Evolutionary conservation across 2,888 invertebrate genomes (phyloP), one percentile per base, ranked within the genome.

Genomic region (Brachylomia viminalis): DNA sequence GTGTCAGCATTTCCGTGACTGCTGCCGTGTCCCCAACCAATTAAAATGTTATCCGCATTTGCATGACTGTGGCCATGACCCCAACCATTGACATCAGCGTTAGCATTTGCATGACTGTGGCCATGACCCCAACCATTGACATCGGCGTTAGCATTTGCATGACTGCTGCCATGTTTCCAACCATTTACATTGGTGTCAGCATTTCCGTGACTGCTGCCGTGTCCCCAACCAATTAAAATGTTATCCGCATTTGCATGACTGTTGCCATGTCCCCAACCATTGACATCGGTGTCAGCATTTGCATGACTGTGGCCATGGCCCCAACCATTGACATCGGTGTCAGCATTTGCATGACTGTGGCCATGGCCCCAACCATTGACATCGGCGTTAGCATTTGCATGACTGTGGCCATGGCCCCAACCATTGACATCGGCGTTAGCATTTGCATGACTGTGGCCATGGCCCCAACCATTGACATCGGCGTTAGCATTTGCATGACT

Each of bases 301-400:
- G n/a, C 38, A 23, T 56, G 7, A 6, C 69, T 38, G 0, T 2
- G 0, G 0, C 38, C 38, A 0, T 30, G 11, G 0, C 23, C 30
- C 59, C 38, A 59, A 17, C 27, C 17, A 17, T 49, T 30, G 0
- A 42, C 1, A 3, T 13, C 0, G 0, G 23, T 1, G 0, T 49
- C 17, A 4, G 59, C 71, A 38, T 42, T 45, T 1, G 42, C 72
- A 10, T 54, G 13, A 6, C 33, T 72, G 0, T 13, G 5, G 2
- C 54, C 17, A 1, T 71, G 0, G 0, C 61, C 73, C 61, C 59
- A 49, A 17, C 42, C 17, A n/a, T 52, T 58, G 0, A 30, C 20
- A 11, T 58, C 1, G 1, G 1, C 0, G 30, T 58, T 0, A 30
- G 58, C 30, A 23, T 52, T 64, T 6, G 23, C 64, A 23, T 71